These are phyloP conservation scores for Aptenodytes patagonicus DNA, from an alignment of 2,113 vertebrate species.

Conservation along the genomic window DNA sequence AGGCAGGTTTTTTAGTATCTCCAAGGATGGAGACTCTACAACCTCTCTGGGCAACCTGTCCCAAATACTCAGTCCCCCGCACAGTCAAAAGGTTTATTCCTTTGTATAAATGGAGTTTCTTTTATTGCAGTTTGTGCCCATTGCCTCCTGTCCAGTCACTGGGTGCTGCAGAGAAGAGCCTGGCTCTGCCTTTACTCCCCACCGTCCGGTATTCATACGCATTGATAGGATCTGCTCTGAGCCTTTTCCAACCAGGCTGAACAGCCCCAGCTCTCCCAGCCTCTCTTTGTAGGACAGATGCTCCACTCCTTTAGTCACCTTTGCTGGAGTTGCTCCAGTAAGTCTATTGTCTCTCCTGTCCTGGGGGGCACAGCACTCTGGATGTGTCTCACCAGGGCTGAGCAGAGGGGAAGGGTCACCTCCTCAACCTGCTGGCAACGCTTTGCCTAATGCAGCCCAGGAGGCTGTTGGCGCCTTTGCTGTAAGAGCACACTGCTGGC, in stretches of 20 bases:
- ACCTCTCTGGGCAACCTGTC: background rate
- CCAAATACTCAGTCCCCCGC: background rate
- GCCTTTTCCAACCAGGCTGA: background rate
- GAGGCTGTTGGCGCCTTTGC: background rate
- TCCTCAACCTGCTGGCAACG: rapidly evolving
- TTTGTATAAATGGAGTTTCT: background rate
- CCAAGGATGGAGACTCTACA: background rate
- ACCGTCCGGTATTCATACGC: rapidly evolving
- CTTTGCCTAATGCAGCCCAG: background rate
- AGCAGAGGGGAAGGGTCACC: background rate
- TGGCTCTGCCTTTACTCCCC: background rate
- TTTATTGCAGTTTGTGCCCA: background rate
- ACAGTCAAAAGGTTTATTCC: background rate
- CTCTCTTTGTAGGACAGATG: background rate
- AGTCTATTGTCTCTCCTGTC: background rate
- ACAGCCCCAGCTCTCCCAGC: background rate
- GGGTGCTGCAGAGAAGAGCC: background rate
- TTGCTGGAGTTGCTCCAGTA: background rate
- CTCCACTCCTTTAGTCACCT: background rate
- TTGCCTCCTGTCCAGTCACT: too few relatives aligned
- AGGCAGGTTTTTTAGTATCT: background rate
- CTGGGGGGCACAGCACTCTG: background rate
- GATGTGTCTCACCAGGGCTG: background rate
- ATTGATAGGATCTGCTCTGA: background rate
- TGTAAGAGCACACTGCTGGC: background rate